A percentile compares a stretch with the other conserved stretches of the same genome.
Evolutionary conservation across 2,888 invertebrate species (phyloP).

Genomic region (Napeogenes inachia): DNA sequence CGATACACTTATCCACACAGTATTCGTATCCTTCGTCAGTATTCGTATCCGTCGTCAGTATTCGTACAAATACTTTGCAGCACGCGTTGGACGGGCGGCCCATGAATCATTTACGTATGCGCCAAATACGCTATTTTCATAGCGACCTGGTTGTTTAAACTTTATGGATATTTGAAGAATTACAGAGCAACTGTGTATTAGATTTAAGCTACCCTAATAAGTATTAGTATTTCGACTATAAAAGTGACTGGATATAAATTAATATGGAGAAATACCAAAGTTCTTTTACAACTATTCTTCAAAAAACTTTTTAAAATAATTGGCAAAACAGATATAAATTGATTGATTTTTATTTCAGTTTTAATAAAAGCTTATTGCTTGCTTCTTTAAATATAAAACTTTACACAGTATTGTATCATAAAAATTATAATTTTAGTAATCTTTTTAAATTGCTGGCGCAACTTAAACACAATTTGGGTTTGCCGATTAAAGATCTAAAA

Average conservation of each 20-base stretch:
- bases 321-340: too few relatives aligned
- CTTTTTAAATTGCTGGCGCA: background rate
- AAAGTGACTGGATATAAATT: background rate
- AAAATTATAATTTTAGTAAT: background rate
- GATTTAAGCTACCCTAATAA: background rate
- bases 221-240: background rate
- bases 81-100: background rate
- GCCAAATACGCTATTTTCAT: constrained; percentile 17
- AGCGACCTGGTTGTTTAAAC: constrained; percentile 2
- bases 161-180: background rate
- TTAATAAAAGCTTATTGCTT: too few relatives aligned
- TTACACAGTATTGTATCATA: background rate
- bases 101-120: constrained; percentile 14
- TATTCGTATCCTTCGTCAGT: background rate
- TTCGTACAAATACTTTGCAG: background rate
- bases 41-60: background rate
- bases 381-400: background rate
- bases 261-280: too few relatives aligned
- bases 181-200: background rate
- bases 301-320: too few relatives aligned
- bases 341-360: too few relatives aligned
- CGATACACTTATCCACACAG: background rate
- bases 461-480: background rate
- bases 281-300: too few relatives aligned
- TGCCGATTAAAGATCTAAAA: constrained; percentile 10